These are phyloP conservation scores for Megalops atlanticus DNA, from an alignment of 2,113 vertebrate species.

Conservation along the genomic window DNA sequence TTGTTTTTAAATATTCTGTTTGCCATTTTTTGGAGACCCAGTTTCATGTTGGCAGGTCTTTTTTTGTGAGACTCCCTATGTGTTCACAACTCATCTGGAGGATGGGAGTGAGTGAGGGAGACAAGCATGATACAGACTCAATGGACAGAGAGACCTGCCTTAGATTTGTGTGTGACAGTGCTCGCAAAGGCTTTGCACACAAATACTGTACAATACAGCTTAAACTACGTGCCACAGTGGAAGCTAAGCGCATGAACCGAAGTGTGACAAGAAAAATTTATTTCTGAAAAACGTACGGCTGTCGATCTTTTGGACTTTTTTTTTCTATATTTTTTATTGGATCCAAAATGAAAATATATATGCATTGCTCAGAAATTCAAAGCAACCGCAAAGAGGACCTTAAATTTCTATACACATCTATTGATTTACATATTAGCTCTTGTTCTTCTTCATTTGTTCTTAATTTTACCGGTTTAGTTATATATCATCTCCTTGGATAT, in stretches of 20 bases:
- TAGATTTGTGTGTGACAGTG: constrained; percentile 48
- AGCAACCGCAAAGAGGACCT: constrained; percentile 57
- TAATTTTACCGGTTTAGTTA: background rate
- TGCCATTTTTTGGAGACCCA: constrained; percentile 35
- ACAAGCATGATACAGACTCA: constrained; percentile 55
- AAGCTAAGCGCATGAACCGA: constrained; percentile 74
- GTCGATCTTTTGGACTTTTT: constrained; percentile 73
- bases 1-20: too few species aligned
- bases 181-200: constrained; percentile 62
- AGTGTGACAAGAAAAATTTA: constrained; percentile 71
- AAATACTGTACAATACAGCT: constrained; percentile 74
- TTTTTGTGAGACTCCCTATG: constrained; percentile 29
- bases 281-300: constrained; percentile 72
- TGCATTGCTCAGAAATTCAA: constrained; percentile 61
- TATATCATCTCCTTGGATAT: background rate
- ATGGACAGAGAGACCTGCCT: constrained; percentile 61
- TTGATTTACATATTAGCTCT: constrained; percentile 16
- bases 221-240: constrained; percentile 63
- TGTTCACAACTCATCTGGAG: constrained; percentile 43
- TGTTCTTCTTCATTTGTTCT: background rate
- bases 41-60: constrained; percentile 57
- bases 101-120: constrained; percentile 44
- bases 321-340: constrained; percentile 64
- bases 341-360: constrained; percentile 56
- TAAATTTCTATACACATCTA: constrained; percentile 46